Evolutionary conservation across 37 sponge, comb jelly and placozoan species (phyloP).

Genomic region (Cladorhizidae sp.): DNA sequence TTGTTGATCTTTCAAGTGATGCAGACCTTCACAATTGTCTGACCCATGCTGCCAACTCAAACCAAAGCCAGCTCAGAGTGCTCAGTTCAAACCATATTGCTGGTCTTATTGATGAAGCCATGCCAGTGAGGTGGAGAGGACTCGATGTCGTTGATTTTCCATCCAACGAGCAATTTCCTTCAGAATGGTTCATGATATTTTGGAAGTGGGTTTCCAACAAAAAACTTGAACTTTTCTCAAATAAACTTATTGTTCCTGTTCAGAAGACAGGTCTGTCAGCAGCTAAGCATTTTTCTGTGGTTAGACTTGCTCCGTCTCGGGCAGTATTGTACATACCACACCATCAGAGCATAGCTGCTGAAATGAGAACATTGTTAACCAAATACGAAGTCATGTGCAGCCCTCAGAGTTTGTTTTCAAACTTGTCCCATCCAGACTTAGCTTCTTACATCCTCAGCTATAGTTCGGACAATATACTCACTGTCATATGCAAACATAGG

Average conservation of each 20-base stretch:
- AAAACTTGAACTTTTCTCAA: background rate
- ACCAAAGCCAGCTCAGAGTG: constrained; percentile 22
- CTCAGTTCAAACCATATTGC: constrained; percentile 2
- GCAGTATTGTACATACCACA: background rate
- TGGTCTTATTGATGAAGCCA: constrained; percentile 4
- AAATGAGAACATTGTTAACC: background rate
- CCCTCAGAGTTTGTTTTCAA: background rate
- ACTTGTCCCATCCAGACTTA: background rate
- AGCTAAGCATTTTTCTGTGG: no score
- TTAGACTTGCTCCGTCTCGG: background rate
- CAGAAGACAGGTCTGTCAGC: background rate
- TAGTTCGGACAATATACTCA: background rate
- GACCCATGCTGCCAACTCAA: constrained; percentile 2
- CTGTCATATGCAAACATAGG: background rate
- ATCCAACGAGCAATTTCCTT: background rate
- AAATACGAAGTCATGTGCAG: background rate
- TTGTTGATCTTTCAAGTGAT: constrained; percentile 16
- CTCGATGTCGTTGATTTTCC: background rate
- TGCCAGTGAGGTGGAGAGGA: constrained; percentile 4
- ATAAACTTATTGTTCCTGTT: constrained; percentile 26
- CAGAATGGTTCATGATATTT: constrained; percentile 30
- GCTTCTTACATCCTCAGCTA: background rate
- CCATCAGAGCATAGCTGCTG: background rate
- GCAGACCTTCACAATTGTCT: constrained; percentile 10
- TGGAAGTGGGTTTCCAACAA: constrained; percentile 47